Evolutionary conservation across 2,888 invertebrate species (phyloP).

Genomic region (Amphipyra berbera): DNA sequence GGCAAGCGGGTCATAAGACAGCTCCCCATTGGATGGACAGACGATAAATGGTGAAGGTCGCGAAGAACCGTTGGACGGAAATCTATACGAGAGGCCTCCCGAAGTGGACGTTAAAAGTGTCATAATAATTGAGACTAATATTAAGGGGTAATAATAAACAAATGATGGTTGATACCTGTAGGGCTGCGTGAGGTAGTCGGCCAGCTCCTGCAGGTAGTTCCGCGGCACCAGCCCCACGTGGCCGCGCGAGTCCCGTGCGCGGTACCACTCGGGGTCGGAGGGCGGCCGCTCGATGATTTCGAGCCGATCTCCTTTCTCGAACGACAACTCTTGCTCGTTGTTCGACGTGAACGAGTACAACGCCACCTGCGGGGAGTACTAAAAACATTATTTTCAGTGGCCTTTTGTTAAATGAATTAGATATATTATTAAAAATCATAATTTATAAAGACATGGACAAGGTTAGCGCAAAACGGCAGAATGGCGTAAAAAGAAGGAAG

Average conservation of each 20-base stretch:
- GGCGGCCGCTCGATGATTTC: slow-evolving; percentile 99
- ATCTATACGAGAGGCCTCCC: no score
- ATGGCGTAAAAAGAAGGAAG: no score
- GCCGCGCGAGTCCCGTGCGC: slow-evolving; percentile 97
- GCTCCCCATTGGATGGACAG: no score
- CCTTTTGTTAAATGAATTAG: background rate
- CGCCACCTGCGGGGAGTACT: slow-evolving; percentile 90
- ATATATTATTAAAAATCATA: background rate
- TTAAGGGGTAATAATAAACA: no score
- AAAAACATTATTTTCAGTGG: slow-evolving; percentile 9
- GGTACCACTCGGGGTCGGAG: slow-evolving; percentile 99
- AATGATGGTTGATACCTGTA: slow-evolving; percentile 90
- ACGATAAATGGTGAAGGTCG: no score
- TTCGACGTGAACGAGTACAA: slow-evolving; percentile 98
- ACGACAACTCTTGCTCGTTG: slow-evolving; percentile 98
- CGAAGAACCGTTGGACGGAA: no score
- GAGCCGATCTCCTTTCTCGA: slow-evolving; percentile 98
- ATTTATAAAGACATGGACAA: background rate
- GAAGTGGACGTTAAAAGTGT: no score
- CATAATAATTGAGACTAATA: no score
- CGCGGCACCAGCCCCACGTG: slow-evolving; percentile 98
- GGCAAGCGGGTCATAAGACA: no score
- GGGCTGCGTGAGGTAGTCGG: slow-evolving; percentile 96
- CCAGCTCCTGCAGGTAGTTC: slow-evolving; percentile 97
- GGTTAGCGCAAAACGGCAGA: no score